These are phyloP conservation scores for Mugil cephalus DNA, from an alignment of 2,113 vertebrate genomes.

Conservation along the genomic window DNA sequence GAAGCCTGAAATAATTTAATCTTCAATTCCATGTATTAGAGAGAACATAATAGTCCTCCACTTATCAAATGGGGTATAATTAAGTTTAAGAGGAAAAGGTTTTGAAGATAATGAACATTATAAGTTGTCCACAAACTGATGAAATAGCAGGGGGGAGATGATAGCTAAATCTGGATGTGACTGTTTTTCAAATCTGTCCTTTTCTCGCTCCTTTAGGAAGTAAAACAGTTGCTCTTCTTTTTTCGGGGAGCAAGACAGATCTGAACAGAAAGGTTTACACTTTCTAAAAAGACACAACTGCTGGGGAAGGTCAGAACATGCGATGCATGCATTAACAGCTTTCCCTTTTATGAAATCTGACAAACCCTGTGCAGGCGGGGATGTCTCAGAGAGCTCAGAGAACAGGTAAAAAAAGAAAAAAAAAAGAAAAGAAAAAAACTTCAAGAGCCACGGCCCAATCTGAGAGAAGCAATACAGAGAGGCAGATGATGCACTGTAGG, in stretches of 20 bases:
- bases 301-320: conserved; percentile 71
- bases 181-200: conserved; percentile 62
- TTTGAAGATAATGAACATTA: conserved; percentile 75
- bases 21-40: conserved; percentile 75
- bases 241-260: conserved; percentile 38
- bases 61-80: conserved; percentile 82
- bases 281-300: conserved; percentile 68
- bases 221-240: conserved; percentile 54
- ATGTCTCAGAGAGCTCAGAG: conserved; percentile 70
- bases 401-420: conserved; percentile 66
- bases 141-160: conserved; percentile 52
- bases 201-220: conserved; percentile 32
- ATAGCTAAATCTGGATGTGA: conserved; percentile 63
- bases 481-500: conserved; percentile 66
- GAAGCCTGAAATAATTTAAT: conserved; percentile 73
- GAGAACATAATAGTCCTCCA: conserved; percentile 77
- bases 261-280: conserved; percentile 66
- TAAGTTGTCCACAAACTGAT: conserved; percentile 61
- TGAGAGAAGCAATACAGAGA: conserved; percentile 64
- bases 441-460: conserved; percentile 73
- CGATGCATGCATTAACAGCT: conserved; percentile 74
- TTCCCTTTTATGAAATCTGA: conserved; percentile 72
- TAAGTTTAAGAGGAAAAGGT: conserved; percentile 78
- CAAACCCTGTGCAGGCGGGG: conserved; percentile 53
- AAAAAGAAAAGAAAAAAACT: too few species aligned